Percentiles rank a stretch among this genome's conserved stretches.
phyloP scores from a whole-genome alignment of 2,797 vertebrate species.

The Leuciscus waleckii region DNA sequence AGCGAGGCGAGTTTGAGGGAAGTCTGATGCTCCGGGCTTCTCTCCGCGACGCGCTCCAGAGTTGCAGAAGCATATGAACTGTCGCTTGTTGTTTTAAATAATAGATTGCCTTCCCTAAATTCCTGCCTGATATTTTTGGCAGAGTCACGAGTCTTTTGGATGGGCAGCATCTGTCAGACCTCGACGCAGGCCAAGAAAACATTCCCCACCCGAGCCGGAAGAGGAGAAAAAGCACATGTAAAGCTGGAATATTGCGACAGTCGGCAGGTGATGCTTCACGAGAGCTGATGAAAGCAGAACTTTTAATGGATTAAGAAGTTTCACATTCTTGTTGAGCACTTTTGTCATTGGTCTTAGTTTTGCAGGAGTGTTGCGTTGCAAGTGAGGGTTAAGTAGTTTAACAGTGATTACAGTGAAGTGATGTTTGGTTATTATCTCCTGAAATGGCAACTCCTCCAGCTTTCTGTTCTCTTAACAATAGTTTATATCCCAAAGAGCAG shows the following conservation, averaged over 20 bases:
- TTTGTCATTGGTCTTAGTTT: slow-evolving; percentile 17
- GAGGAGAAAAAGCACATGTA: slow-evolving; percentile 24
- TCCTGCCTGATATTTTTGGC: slow-evolving; percentile 78
- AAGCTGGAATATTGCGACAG: slow-evolving; percentile 41
- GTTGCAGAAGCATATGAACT: slow-evolving; percentile 71
- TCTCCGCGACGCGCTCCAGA: slow-evolving; percentile 69
- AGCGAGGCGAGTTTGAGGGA: slow-evolving; percentile 54
- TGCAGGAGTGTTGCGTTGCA: not conserved
- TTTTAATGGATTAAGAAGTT: slow-evolving; percentile 43
- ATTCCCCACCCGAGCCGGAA: slow-evolving; percentile 41
- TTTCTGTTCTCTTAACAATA: slow-evolving; percentile 80
- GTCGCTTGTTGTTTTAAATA: slow-evolving; percentile 82
- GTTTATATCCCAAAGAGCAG: slow-evolving; percentile 61
- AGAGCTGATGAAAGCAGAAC: not conserved
- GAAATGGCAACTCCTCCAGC: slow-evolving; percentile 76
- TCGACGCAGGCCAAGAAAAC: slow-evolving; percentile 68
- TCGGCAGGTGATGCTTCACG: slow-evolving; percentile 8
- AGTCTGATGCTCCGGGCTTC: slow-evolving; percentile 72
- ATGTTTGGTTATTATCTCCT: slow-evolving; percentile 69
- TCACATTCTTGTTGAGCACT: not conserved
- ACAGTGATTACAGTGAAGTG: slow-evolving; percentile 75
- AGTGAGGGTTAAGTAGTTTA: slow-evolving; percentile 77
- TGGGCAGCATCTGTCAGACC: slow-evolving; percentile 76
- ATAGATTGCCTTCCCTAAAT: slow-evolving; percentile 78
- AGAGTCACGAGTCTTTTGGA: slow-evolving; percentile 71